phyloP scores from a whole-genome alignment of 2,797 vertebrate species.

The Acrossocheilus wenchowensis region DNA sequence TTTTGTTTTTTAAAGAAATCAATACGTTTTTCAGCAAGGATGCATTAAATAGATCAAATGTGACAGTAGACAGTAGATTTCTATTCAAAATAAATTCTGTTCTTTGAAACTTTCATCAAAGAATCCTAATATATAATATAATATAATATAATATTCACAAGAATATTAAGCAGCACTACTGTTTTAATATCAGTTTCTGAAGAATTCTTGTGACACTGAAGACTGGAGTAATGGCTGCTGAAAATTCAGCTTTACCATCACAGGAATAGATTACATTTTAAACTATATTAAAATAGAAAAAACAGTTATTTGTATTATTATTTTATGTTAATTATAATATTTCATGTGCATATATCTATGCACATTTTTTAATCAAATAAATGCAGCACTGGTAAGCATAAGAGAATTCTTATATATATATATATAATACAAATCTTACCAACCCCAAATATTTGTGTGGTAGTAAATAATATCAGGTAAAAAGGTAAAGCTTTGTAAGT shows the following conservation, averaged over 20 bases:
- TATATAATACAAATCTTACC: no score
- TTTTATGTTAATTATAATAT: neutral
- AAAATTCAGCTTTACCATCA: neutral
- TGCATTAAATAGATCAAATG: neutral
- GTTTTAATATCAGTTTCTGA: neutral
- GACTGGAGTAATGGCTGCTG: neutral
- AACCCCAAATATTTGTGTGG: neutral
- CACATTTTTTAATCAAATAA: neutral
- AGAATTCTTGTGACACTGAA: neutral
- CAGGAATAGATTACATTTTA: neutral
- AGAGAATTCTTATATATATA: neutral
- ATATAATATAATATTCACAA: neutral
- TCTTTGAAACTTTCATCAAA: neutral
- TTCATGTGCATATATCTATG: neutral
- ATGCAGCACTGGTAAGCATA: neutral
- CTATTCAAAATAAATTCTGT: neutral
- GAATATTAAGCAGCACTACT: neutral
- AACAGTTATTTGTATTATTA: neutral
- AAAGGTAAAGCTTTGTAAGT: conserved; percentile 32
- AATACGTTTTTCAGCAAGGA: neutral
- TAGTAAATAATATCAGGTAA: conserved; percentile 39
- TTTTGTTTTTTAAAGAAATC: neutral
- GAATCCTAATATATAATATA: neutral
- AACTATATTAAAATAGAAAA: neutral
- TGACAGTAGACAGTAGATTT: neutral